These are phyloP conservation scores for Nannoperca obscura DNA, from an alignment of 2,797 vertebrate genomes.

Conservation along the genomic window DNA sequence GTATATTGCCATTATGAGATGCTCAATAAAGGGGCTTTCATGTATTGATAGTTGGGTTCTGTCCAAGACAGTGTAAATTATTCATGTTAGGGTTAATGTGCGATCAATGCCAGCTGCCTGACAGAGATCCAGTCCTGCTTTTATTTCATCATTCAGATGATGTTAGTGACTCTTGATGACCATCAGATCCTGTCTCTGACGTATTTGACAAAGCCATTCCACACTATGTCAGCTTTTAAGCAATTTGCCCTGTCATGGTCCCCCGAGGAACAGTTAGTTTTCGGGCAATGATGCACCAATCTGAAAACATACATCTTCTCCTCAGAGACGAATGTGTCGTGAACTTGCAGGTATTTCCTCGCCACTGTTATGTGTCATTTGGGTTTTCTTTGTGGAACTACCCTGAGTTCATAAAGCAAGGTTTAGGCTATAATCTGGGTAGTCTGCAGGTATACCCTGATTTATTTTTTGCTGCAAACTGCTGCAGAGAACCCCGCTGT, in stretches of 20 bases:
- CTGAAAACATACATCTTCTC: constrained; percentile 36
- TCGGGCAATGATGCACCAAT: constrained; percentile 16
- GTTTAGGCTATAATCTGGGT: constrained; percentile 31
- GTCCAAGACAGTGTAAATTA: constrained; percentile 81
- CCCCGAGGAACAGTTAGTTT: constrained; percentile 43
- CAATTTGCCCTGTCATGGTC: constrained; percentile 44
- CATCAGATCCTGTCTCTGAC: constrained; percentile 39
- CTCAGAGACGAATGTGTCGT: constrained; percentile 54
- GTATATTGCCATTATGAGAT: constrained; percentile 70
- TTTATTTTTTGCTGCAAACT: constrained; percentile 53
- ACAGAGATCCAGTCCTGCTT: constrained; percentile 62
- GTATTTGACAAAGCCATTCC: constrained; percentile 54
- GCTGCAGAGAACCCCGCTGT: constrained; percentile 33
- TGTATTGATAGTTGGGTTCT: constrained; percentile 81
- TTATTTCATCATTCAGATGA: constrained; percentile 61
- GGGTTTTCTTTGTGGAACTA: constrained; percentile 44
- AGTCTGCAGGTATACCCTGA: constrained; percentile 36
- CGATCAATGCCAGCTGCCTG: constrained; percentile 71
- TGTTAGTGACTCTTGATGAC: constrained; percentile 42
- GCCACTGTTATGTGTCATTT: constrained; percentile 32
- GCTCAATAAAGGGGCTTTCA: constrained; percentile 81
- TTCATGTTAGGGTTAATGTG: constrained; percentile 76
- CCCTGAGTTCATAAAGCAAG: constrained; percentile 44
- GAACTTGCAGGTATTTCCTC: constrained; percentile 61
- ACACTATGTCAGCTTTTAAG: constrained; percentile 49